Conservation (phyloP, 2,797 vertebrate genomes). For the Podargus strigoides region DNA sequence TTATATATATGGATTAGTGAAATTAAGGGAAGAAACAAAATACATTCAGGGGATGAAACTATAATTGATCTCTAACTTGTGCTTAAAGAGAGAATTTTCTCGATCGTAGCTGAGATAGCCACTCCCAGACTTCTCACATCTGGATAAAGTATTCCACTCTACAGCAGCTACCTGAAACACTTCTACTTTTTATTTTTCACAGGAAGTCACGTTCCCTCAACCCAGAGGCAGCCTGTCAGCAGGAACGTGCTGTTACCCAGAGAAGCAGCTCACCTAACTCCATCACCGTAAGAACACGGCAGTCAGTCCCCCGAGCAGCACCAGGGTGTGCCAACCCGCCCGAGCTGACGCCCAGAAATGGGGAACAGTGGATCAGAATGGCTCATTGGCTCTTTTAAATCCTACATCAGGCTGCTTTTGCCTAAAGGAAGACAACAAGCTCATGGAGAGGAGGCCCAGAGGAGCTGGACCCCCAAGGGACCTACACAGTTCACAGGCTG, state of each 20-base stretch:
- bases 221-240: background rate
- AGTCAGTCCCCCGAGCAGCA: background rate
- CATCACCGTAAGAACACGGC: fast-evolving
- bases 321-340: fast-evolving
- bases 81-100: background rate
- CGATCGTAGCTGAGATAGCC: background rate
- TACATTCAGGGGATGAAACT: background rate
- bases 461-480: too few species aligned
- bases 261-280: background rate
- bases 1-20: background rate
- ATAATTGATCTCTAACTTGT: background rate
- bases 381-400: too few species aligned
- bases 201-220: background rate
- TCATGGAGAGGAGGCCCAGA: too few species aligned
- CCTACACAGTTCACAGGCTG: too few species aligned
- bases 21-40: background rate
- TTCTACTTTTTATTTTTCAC: background rate
- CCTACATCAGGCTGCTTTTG: too few species aligned
- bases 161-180: background rate
- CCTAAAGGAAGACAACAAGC: too few species aligned
- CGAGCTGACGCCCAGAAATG: background rate
- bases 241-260: background rate
- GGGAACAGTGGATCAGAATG: fast-evolving
- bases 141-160: too few species aligned
- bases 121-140: background rate